Evolutionary conservation across 2,888 invertebrate species (phyloP), one percentile per base, ranked within the genome.

Genomic region (Clitarchus hookeri): DNA sequence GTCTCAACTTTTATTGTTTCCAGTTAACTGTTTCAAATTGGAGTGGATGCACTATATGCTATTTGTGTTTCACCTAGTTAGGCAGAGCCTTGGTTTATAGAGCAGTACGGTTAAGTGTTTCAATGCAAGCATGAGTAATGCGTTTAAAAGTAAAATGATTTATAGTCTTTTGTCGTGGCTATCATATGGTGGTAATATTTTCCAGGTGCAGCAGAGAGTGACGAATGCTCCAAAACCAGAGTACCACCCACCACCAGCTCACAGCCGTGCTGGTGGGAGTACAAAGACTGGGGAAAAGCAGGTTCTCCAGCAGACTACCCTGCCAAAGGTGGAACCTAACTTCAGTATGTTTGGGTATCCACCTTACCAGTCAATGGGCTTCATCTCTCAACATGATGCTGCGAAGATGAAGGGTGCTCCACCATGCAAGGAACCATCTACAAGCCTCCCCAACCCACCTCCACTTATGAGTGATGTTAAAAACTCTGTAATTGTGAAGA

Each of bases 401-500:
- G 95, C 94, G 89, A 95, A 95, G 91, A 92, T 93, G 87, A 94
- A 94, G 91, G 89, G 88, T 91, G 91, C 89, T 91, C 53, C 85
- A 23, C 53, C 86, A 86, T 87, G 86, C 83, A 88, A 87, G 84
- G 89, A 89, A 23, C 84, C 87, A 36, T 91, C 91, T 84, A 88
- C 88, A 86, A 88, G 91, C 85, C 91, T 95, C 86, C 94, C 94
- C 87, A 95, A 95, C 88, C 95, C 95, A 26, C 95, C 95, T 85
- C 94, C 95, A 9, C 91, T 95, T 86, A 92, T 95, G 89, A 93
- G 94, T 89, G 96, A 96, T 91, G 92, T 93, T 89, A 96, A 95
- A 91, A 95, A 87, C 84, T 95, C 95, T 90, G 96, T 96, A 90
- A 96, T 96, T 91, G 96, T 96, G 87, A 96, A 96, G 90, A 96